Evolutionary conservation across 2,888 invertebrate species (phyloP).

Genomic region (Junonia oenone): DNA sequence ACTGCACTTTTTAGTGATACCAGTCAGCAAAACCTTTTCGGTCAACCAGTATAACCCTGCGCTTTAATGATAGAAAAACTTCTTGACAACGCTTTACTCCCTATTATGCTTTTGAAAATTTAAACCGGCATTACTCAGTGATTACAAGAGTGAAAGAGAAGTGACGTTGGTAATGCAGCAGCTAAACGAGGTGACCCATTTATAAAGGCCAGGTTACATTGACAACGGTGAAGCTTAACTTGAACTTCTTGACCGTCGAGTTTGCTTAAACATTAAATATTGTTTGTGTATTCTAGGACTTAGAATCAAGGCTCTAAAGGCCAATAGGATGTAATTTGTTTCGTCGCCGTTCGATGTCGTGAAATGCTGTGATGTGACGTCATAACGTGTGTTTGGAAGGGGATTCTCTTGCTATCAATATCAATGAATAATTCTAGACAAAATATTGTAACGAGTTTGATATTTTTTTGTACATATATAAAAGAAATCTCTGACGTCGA

Average conservation of each 20-base stretch:
- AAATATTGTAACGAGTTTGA: too few relatives aligned
- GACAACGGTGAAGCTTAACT: background rate
- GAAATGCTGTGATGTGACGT: background rate
- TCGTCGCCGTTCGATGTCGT: background rate
- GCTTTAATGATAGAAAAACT: background rate
- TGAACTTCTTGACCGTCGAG: background rate
- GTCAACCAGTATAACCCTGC: too few relatives aligned
- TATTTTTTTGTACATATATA: too few relatives aligned
- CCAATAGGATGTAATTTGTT: too few relatives aligned
- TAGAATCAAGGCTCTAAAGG: background rate
- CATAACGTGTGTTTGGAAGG: too few relatives aligned
- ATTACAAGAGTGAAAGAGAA: background rate
- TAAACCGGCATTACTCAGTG: background rate
- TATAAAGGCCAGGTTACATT: conserved; percentile 1
- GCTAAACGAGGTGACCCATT: conserved; percentile 15
- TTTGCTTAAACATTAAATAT: background rate
- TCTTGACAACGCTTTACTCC: background rate
- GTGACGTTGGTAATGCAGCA: conserved; percentile 1
- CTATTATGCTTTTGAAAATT: background rate
- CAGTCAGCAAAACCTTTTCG: too few relatives aligned
- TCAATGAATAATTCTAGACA: too few relatives aligned
- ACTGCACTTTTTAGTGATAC: too few relatives aligned
- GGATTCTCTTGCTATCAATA: too few relatives aligned
- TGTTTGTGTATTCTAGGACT: background rate
- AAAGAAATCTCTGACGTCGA: too few relatives aligned